A percentile compares a stretch with the other conserved stretches of the same genome.
These are phyloP conservation scores for Drosophila tanythrix DNA, from an alignment of 2,888 invertebrate species.

Conservation along the genomic window DNA sequence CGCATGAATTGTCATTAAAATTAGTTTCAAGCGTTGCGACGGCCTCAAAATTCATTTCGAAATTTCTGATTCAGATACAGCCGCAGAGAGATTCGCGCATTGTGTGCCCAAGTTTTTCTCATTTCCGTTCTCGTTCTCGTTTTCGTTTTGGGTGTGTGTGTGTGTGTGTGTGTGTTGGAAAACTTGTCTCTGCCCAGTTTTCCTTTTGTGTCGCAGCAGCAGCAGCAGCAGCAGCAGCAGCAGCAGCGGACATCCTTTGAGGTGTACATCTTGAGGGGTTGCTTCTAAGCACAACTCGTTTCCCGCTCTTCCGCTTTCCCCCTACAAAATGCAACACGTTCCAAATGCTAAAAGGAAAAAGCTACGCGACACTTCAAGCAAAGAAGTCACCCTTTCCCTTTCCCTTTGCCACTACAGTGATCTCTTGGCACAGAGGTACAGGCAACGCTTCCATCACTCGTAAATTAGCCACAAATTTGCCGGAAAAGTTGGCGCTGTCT, in stretches of 20 bases:
- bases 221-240: neutral
- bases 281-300: constrained; percentile 55
- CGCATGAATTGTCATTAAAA: constrained; percentile 80
- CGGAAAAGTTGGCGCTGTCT: constrained; percentile 61
- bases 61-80: constrained; percentile 31
- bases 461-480: constrained; percentile 82
- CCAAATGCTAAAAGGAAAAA: constrained; percentile 24
- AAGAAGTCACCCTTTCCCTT: neutral
- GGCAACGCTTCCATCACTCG: constrained; percentile 38
- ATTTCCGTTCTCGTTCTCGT: constrained; percentile 54
- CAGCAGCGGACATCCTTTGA: constrained; percentile 20
- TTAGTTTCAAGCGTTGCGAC: constrained; percentile 66
- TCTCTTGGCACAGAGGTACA: constrained; percentile 29
- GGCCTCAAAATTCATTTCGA: constrained; percentile 15
- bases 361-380: constrained; percentile 19
- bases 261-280: constrained; percentile 32
- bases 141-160: neutral
- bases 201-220: constrained; percentile 57
- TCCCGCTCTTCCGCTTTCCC: constrained; percentile 15
- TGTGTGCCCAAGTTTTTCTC: constrained; percentile 70
- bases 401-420: neutral
- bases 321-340: constrained; percentile 74
- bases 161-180: constrained; percentile 25
- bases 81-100: constrained; percentile 39
- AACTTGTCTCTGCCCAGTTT: constrained; percentile 70